phyloP scores from a whole-genome alignment of 2,888 invertebrate genomes.

The Steinernema carpocapsae region DNA sequence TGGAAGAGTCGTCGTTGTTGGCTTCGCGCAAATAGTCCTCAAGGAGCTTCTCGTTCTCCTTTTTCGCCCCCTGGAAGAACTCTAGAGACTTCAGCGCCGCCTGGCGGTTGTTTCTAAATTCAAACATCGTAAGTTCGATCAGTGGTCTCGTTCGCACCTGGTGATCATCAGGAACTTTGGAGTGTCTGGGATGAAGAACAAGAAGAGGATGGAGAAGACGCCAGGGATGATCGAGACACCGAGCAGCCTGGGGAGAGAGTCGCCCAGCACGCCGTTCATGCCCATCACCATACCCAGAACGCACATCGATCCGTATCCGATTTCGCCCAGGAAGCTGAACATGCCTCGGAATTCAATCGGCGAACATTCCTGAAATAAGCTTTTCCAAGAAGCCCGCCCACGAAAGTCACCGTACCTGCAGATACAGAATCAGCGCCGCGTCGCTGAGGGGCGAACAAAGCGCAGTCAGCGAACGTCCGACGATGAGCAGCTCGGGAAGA shows the following conservation, averaged over 20 bases:
- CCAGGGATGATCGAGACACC: slow-evolving; percentile 57
- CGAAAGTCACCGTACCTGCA: slow-evolving; percentile 46
- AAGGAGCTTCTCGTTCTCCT: slow-evolving; percentile 47
- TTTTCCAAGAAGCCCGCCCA: neutral
- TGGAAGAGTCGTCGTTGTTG: slow-evolving; percentile 38
- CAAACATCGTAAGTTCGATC: no score
- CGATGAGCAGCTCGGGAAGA: slow-evolving; percentile 55
- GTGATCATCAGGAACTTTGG: slow-evolving; percentile 62
- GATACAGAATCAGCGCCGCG: slow-evolving; percentile 59
- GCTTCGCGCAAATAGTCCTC: slow-evolving; percentile 53
- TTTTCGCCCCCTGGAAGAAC: slow-evolving; percentile 57
- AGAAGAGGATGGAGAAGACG: slow-evolving; percentile 50
- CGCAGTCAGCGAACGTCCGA: slow-evolving; percentile 57
- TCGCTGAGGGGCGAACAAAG: slow-evolving; percentile 59
- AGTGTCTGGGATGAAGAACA: slow-evolving; percentile 60
- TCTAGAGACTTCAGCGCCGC: slow-evolving; percentile 54
- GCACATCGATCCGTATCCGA: slow-evolving; percentile 62
- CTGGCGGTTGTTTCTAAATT: slow-evolving; percentile 52
- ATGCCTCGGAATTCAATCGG: slow-evolving; percentile 56
- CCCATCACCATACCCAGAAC: slow-evolving; percentile 61
- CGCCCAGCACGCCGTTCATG: slow-evolving; percentile 59
- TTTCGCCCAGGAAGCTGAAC: slow-evolving; percentile 61
- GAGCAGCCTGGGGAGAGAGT: slow-evolving; percentile 52
- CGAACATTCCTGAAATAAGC: slow-evolving; percentile 50
- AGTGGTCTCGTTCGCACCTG: slow-evolving; percentile 41